Evolutionary conservation across 2,113 vertebrate species (phyloP), one percentile per base, ranked within the genome.

Genomic region (Albula glossodonta): DNA sequence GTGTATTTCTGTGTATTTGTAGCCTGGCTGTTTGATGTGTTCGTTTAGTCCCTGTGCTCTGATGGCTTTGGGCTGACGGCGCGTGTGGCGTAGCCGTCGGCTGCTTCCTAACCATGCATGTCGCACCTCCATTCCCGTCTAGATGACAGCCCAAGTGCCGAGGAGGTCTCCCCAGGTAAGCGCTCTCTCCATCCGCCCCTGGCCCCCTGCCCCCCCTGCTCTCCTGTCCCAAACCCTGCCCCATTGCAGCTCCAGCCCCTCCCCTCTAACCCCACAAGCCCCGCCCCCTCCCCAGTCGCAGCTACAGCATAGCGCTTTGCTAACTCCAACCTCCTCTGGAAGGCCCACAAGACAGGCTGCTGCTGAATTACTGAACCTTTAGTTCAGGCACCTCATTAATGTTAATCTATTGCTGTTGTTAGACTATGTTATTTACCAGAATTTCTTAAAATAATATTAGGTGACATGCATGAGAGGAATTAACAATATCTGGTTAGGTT

Each of bases 161-260:
- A 98, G 92, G 97, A 97, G 90, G 93, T 93, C 80, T 94, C 95
- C 48, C 96, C 97, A 96, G 98, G 98, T 99, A 96, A 90, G 95
- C 93, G 89, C 91, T 85, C 86, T 89, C 90, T 89, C 88, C 31
- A 48, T 83, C 93, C 92, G 88, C 91, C 88, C 91, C 89, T 92
- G 91, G 88, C 91, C 88, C 91, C 89, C 92, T 91, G 87, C 86
- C 88, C 66, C 88, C 10, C 81, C 8, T 49, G 25, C 51, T 48
- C 74, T 5, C 41, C 12, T 2, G 31, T 41, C 31, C 31, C 31
- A 41, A 41, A 41, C 31, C 31, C 48, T 13, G 5, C 41, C 70
- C 12, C 70, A 11, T 25, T 10, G 7, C 31, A 12, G 25, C 41
- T 78, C 41, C 31, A 79, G 15, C 49, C 48, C 60, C 60, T 19